Conservation (phyloP, 2,888 invertebrate species). For the Drosophila mercatorum region DNA sequence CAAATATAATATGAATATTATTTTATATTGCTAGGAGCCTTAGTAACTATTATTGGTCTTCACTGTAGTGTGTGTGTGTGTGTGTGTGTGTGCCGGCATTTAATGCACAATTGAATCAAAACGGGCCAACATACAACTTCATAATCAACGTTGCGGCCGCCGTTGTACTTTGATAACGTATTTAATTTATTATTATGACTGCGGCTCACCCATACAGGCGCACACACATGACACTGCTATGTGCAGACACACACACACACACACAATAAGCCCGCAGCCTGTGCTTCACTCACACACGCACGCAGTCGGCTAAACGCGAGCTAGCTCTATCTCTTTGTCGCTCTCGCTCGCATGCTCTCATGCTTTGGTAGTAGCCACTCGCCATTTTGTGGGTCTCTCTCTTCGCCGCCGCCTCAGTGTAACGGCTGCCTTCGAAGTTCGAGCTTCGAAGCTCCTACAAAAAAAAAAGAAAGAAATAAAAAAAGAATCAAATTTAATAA, state of each 20-base stretch:
- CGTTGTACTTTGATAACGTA: conserved; percentile 58
- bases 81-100: conserved; percentile 15
- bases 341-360: conserved; percentile 20
- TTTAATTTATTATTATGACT: conserved; percentile 60
- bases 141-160: conserved; percentile 24
- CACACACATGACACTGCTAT: not conserved
- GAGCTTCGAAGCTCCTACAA: conserved; percentile 54
- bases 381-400: conserved; percentile 51
- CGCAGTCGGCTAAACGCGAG: conserved; percentile 18
- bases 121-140: conserved; percentile 13
- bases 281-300: conserved; percentile 4
- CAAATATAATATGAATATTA: too few species aligned
- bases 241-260: not conserved
- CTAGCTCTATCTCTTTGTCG: conserved; percentile 5
- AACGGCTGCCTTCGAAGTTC: conserved; percentile 65
- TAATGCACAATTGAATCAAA: conserved; percentile 38
- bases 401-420: conserved; percentile 44
- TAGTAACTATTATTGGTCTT: not conserved
- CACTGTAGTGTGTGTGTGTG: not conserved
- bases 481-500: not conserved
- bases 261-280: conserved; percentile 20
- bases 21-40: not conserved
- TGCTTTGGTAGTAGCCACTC: conserved; percentile 34
- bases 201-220: conserved; percentile 27
- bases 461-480: conserved; percentile 8